Percentiles rank a stretch among this genome's conserved stretches.
Conservation (phyloP, 2,888 invertebrate species). For the Ichneumoninae sp. region DNA sequence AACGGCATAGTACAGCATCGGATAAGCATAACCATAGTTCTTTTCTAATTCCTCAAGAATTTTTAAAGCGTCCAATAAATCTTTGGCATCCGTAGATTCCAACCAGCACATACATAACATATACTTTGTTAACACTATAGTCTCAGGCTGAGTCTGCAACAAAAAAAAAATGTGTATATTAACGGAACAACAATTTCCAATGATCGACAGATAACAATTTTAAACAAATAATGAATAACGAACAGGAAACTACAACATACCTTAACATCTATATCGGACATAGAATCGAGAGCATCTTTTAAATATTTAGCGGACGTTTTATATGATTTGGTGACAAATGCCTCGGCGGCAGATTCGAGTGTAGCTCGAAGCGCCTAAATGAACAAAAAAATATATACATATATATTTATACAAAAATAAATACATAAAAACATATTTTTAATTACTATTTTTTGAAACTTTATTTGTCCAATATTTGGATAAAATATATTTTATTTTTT, state of each 20-base stretch:
- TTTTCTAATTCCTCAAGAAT: slow-evolving; percentile 67
- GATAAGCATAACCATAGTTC: slow-evolving; percentile 65
- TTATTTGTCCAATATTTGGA: too few species aligned
- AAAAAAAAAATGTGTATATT: slow-evolving; percentile 20
- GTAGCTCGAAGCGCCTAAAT: slow-evolving; percentile 23
- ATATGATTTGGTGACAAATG: slow-evolving; percentile 51
- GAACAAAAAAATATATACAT: neutral
- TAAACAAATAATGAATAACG: neutral
- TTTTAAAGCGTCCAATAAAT: slow-evolving; percentile 69
- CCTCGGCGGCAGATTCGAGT: slow-evolving; percentile 46
- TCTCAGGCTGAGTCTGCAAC: slow-evolving; percentile 59
- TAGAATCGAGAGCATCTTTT: slow-evolving; percentile 46
- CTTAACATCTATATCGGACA: slow-evolving; percentile 15
- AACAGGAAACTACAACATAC: slow-evolving; percentile 30
- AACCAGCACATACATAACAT: slow-evolving; percentile 68
- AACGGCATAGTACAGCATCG: slow-evolving; percentile 72
- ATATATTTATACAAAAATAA: too few species aligned
- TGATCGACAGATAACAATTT: neutral
- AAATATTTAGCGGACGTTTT: slow-evolving; percentile 55
- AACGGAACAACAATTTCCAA: neutral
- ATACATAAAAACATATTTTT: too few species aligned
- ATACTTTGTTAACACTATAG: slow-evolving; percentile 68
- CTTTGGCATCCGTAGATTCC: slow-evolving; percentile 64
- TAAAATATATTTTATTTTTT: too few species aligned
- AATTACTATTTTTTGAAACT: too few species aligned